These are phyloP conservation scores for Microchirus variegatus DNA, from an alignment of 2,797 vertebrate genomes.

Conservation along the genomic window DNA sequence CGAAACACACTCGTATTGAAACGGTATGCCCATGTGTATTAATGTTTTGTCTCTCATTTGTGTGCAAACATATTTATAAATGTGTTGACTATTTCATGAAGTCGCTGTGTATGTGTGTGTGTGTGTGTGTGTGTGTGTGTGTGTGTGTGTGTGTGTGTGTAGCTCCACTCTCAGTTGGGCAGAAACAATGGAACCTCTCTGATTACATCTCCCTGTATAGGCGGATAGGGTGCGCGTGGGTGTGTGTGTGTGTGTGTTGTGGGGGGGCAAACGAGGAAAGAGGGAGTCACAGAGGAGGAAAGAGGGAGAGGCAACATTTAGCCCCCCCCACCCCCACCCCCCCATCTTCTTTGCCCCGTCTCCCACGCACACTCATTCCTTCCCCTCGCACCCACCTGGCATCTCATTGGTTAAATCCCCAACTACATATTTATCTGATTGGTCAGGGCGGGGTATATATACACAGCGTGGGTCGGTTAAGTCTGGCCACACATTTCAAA, in stretches of 20 bases:
- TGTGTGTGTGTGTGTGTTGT: slow-evolving; percentile 40
- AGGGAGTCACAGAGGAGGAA: slow-evolving; percentile 54
- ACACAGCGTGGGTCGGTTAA: slow-evolving; percentile 80
- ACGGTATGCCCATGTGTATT: slow-evolving; percentile 6
- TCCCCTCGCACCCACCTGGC: slow-evolving; percentile 60
- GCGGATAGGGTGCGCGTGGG: slow-evolving; percentile 50
- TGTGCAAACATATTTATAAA: slow-evolving; percentile 31
- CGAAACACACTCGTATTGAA: slow-evolving; percentile 25
- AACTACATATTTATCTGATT: slow-evolving; percentile 78
- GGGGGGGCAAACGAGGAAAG: slow-evolving; percentile 53
- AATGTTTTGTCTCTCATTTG: slow-evolving; percentile 39
- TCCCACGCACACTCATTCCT: slow-evolving; percentile 38
- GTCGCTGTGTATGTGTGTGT: slow-evolving; percentile 10
- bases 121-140: slow-evolving; percentile 30
- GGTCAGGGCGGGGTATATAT: slow-evolving; percentile 86
- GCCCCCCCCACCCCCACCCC: slow-evolving; percentile 30
- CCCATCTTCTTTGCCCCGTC: not conserved
- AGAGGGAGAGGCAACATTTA: slow-evolving; percentile 45
- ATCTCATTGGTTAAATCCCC: slow-evolving; percentile 69
- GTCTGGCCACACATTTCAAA: slow-evolving; percentile 84
- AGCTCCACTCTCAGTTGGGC: slow-evolving; percentile 58
- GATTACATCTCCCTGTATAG: slow-evolving; percentile 75
- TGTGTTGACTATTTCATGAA: not conserved
- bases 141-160: slow-evolving; percentile 53
- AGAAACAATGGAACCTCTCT: slow-evolving; percentile 76